A percentile compares a stretch with the other conserved stretches of the same genome.
These are phyloP conservation scores for Podocnemis expansa DNA, from an alignment of 2,113 vertebrate species.

Conservation along the genomic window DNA sequence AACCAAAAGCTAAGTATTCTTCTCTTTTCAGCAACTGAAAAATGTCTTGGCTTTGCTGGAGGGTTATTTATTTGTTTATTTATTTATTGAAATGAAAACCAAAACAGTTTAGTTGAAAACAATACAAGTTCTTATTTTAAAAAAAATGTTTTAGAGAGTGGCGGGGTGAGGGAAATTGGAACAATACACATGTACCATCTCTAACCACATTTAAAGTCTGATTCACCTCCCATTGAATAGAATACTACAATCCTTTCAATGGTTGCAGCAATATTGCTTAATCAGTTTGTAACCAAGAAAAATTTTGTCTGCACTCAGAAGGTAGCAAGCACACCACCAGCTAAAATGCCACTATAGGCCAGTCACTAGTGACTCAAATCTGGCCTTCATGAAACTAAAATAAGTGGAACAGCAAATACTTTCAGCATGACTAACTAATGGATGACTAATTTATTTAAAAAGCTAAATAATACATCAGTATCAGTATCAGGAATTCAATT, in stretches of 20 bases:
- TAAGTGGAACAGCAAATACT: background rate
- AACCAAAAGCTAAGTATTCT: background rate
- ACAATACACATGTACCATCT: background rate
- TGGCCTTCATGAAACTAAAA: rapidly evolving
- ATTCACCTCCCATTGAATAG: background rate
- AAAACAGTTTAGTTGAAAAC: background rate
- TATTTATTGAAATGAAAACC: background rate
- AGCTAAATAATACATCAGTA: background rate
- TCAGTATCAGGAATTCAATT: background rate
- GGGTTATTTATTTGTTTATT: background rate
- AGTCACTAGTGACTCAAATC: background rate
- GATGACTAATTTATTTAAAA: background rate
- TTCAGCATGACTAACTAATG: background rate
- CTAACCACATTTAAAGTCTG: background rate
- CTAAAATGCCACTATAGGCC: background rate
- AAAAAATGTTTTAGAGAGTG: no score
- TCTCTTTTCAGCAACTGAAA: background rate
- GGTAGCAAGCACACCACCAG: background rate
- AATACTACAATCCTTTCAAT: background rate
- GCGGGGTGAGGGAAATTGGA: background rate
- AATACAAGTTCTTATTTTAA: background rate
- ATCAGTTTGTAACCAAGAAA: background rate
- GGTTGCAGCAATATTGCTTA: rapidly evolving
- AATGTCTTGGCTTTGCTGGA: background rate
- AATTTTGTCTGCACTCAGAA: rapidly evolving